Conservation (phyloP, 2,888 invertebrate genomes). For the Nomada fabriciana region DNA sequence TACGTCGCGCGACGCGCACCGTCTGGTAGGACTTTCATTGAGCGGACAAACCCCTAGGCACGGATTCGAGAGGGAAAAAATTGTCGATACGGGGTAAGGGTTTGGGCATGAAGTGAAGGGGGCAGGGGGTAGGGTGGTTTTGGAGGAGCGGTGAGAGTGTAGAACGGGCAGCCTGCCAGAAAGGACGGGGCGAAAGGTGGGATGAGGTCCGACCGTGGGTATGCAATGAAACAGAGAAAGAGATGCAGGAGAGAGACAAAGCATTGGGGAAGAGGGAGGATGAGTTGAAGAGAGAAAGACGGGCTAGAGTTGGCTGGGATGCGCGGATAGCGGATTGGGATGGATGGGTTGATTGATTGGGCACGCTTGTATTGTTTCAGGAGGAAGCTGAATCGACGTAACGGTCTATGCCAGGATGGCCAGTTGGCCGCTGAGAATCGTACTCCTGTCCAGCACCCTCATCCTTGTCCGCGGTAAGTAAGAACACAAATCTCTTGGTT, state of each 20-base stretch:
- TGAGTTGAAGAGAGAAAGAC: constrained; percentile 61
- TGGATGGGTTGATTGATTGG: constrained; percentile 83
- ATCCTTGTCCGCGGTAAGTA: constrained; percentile 83
- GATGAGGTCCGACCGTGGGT: constrained; percentile 67
- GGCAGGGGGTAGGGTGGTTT: constrained; percentile 56
- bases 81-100: constrained; percentile 70
- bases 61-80: constrained; percentile 66
- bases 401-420: constrained; percentile 83
- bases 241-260: constrained; percentile 31
- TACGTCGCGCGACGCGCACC: constrained; percentile 60
- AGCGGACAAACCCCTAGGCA: constrained; percentile 76
- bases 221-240: constrained; percentile 43
- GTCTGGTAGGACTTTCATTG: constrained; percentile 77
- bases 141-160: constrained; percentile 53
- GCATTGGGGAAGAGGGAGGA: constrained; percentile 23
- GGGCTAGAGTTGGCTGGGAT: constrained; percentile 66
- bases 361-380: constrained; percentile 83
- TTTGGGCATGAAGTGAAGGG: constrained; percentile 62
- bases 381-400: constrained; percentile 84
- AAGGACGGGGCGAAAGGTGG: constrained; percentile 69
- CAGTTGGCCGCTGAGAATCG: constrained; percentile 82
- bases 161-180: constrained; percentile 72
- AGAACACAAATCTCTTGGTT: constrained; percentile 60
- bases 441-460: constrained; percentile 82
- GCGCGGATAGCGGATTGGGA: constrained; percentile 73